These are phyloP conservation scores for Centruroides sculpturatus DNA, from an alignment of 1,140 invertebrate species.

Conservation along the genomic window DNA sequence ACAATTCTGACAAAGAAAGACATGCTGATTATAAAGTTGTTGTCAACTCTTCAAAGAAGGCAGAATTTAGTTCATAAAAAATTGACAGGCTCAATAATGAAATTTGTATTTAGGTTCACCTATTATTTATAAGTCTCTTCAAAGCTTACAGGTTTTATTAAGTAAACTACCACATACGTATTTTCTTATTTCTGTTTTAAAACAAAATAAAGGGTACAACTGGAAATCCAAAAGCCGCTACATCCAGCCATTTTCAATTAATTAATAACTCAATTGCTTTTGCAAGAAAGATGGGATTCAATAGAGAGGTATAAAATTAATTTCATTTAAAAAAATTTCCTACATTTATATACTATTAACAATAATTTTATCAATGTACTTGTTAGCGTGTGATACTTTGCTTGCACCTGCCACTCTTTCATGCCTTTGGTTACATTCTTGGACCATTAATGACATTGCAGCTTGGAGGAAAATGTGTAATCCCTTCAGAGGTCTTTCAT, in stretches of 20 bases:
- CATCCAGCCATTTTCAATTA: conserved; percentile 63
- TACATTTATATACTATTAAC: neutral
- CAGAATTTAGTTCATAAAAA: no score
- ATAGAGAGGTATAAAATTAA: conserved; percentile 28
- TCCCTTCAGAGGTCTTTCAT: no score
- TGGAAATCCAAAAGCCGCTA: conserved; percentile 73
- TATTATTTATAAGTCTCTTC: no score
- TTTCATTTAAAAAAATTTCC: neutral
- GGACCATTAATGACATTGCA: conserved; percentile 26
- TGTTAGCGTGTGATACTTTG: conserved; percentile 37
- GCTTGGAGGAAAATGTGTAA: no score
- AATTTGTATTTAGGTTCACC: no score
- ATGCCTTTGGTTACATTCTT: conserved; percentile 68
- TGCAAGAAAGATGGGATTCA: conserved; percentile 42
- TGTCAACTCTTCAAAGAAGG: no score
- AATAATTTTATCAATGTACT: neutral
- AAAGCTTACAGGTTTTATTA: no score
- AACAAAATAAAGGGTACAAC: conserved; percentile 47
- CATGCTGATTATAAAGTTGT: no score
- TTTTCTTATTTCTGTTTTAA: no score
- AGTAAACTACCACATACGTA: no score
- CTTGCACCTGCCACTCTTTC: conserved; percentile 77
- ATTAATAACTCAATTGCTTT: conserved; percentile 69
- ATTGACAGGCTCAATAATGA: no score
- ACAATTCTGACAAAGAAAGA: no score